Evolutionary conservation across 2,797 vertebrate genomes (phyloP).

Genomic region (Psittacula derbiana): DNA sequence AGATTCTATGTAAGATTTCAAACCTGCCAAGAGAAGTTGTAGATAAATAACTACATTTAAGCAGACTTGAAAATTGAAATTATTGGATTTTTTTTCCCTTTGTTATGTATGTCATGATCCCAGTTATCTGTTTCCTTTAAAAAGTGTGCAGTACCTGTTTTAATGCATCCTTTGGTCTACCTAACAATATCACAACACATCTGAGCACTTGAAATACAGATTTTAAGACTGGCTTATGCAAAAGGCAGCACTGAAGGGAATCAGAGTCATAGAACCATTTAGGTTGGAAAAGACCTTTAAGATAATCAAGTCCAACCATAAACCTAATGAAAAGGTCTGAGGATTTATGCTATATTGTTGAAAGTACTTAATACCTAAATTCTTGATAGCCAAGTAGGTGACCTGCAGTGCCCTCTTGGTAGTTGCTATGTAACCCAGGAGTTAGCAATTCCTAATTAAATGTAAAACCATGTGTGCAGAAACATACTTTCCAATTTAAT

Average conservation of each 20-base stretch:
- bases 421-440: background rate
- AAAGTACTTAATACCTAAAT: background rate
- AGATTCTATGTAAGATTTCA: background rate
- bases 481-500: background rate
- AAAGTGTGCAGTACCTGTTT: background rate
- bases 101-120: background rate
- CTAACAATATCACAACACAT: background rate
- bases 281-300: background rate
- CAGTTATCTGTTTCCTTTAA: background rate
- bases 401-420: background rate
- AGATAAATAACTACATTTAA: background rate
- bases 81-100: background rate
- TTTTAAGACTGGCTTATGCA: background rate
- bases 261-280: background rate
- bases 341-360: background rate
- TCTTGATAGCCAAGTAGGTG: background rate
- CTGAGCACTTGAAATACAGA: background rate
- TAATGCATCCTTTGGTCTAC: background rate
- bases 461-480: background rate
- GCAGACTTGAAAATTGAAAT: background rate
- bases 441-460: background rate
- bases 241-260: background rate
- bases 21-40: background rate
- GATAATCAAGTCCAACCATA: background rate
- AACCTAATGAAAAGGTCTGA: background rate